Evolutionary conservation across 2,797 vertebrate genomes (phyloP), one percentile per base, ranked within the genome.

Genomic region (Diglossa cyanea): DNA sequence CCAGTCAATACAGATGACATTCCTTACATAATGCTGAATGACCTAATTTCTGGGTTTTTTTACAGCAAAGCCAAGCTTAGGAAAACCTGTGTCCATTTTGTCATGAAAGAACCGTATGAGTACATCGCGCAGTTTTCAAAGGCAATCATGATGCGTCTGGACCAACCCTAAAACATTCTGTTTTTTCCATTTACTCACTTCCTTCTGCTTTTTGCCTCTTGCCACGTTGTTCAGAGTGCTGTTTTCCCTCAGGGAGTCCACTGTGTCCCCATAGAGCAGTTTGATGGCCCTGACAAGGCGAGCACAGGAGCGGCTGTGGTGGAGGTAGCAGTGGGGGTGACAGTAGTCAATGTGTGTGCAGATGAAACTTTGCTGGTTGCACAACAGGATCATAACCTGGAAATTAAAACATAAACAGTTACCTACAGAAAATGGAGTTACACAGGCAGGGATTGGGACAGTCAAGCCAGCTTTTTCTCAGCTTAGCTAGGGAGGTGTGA

Each of bases 301-400:
- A 39, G 99, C 98, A 5, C 99, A 99, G 89, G 99, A 99, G 54
- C 99, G 99, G 94, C 99, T 99, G 97, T 99, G 99, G 86, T 99
- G 99, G 95, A 99, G 99, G 98, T 99, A 99, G 97, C 99, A 99
- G 96, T 99, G 99, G 0, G 99, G 99, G 94, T 99, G 99, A 91
- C 99, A 99, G 97, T 99, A 99, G 97, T 99, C 99, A 23, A 99
- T 86, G 53, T 99, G 99, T 17, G 99, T 99, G 61, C 99, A 99
- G 96, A 99, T 99, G 97, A 99, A 99, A 88, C 99, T 99, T 95
- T 99, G 99, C 96, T 99, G 99, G 97, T 99, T 99, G 98, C 99
- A 99, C 62, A 99, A 96, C 13, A 99, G 97, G 95, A 99, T 99
- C 99, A 99, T 99, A 47, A 99, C 99, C 99, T 91, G 97, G 50